These are phyloP conservation scores for Drosophila pseudoobscura DNA, from an alignment of 1,140 invertebrate genomes.

Conservation along the genomic window DNA sequence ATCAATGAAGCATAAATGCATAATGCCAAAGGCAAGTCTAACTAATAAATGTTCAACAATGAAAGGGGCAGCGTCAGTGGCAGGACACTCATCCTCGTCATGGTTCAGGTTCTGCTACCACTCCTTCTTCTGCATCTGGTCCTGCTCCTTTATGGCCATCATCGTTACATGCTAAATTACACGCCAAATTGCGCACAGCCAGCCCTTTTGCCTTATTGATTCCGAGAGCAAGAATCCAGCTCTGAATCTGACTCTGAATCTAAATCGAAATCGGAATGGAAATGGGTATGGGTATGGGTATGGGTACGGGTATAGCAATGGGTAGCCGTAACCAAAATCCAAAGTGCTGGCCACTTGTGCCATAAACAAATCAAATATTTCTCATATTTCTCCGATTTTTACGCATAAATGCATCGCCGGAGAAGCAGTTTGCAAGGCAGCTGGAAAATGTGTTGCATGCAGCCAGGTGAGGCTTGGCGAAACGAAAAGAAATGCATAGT, in stretches of 20 bases:
- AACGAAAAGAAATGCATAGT: slow-evolving; percentile 60
- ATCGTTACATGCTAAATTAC: slow-evolving; percentile 80
- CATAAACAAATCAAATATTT: slow-evolving; percentile 80
- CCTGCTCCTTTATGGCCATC: slow-evolving; percentile 58
- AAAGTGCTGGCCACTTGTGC: slow-evolving; percentile 56
- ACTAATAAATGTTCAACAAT: slow-evolving; percentile 77
- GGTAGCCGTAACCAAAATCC: slow-evolving; percentile 24
- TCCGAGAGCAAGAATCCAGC: slow-evolving; percentile 20
- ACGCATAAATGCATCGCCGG: slow-evolving; percentile 65
- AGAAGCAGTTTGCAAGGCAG: slow-evolving; percentile 38
- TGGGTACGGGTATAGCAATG: background rate
- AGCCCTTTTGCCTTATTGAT: slow-evolving; percentile 67
- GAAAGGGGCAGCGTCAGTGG: slow-evolving; percentile 22
- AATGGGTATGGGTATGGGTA: slow-evolving; percentile 7
- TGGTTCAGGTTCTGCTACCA: background rate
- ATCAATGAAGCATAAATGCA: slow-evolving; percentile 79
- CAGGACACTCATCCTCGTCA: slow-evolving; percentile 20
- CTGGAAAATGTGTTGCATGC: slow-evolving; percentile 55
- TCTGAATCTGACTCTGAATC: slow-evolving; percentile 47
- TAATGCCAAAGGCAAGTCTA: slow-evolving; percentile 69
- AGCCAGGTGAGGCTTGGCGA: slow-evolving; percentile 15
- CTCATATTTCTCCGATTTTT: slow-evolving; percentile 64
- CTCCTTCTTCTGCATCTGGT: background rate
- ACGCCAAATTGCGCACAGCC: slow-evolving; percentile 74
- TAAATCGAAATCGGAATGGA: slow-evolving; percentile 43